These are phyloP conservation scores for Cyclina sinensis DNA, from an alignment of 1,140 invertebrate species.

Conservation along the genomic window DNA sequence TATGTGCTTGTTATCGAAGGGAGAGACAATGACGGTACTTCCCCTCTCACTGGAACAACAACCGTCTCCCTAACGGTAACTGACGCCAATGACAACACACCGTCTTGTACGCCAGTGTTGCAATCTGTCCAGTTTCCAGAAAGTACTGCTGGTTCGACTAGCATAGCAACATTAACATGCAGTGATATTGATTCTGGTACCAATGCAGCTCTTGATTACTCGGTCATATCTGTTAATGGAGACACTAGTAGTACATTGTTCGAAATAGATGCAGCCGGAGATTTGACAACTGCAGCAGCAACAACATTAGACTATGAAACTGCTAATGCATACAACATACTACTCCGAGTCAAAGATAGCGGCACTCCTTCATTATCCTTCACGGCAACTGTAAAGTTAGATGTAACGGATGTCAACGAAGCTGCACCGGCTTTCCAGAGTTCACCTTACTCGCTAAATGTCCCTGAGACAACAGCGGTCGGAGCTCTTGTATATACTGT, in stretches of 20 bases:
- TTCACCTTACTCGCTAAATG: constrained; percentile 45
- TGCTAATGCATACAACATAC: constrained; percentile 42
- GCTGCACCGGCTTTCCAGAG: constrained; percentile 32
- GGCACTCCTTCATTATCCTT: constrained; percentile 61
- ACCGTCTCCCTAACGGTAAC: constrained; percentile 71
- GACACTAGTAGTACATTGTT: constrained; percentile 43
- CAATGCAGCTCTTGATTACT: constrained; percentile 68
- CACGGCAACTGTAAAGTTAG: constrained; percentile 59
- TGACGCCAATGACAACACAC: constrained; percentile 77
- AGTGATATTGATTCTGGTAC: constrained; percentile 64
- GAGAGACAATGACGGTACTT: constrained; percentile 43
- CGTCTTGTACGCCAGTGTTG: constrained; percentile 58
- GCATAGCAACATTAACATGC: constrained; percentile 65
- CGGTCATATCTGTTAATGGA: constrained; percentile 68
- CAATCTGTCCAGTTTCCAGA: constrained; percentile 63
- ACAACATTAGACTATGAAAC: constrained; percentile 72
- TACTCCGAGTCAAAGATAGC: constrained; percentile 41
- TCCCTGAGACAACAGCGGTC: constrained; percentile 63
- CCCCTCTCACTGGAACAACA: constrained; percentile 61
- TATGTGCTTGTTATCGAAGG: constrained; percentile 40
- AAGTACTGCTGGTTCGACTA: constrained; percentile 40
- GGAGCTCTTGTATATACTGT: constrained; percentile 65
- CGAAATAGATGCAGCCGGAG: constrained; percentile 59
- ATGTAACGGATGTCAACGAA: constrained; percentile 58
- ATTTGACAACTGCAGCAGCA: constrained; percentile 47